phyloP scores from a whole-genome alignment of 2,888 invertebrate genomes.

The Dyspetes luteomarginatus region DNA sequence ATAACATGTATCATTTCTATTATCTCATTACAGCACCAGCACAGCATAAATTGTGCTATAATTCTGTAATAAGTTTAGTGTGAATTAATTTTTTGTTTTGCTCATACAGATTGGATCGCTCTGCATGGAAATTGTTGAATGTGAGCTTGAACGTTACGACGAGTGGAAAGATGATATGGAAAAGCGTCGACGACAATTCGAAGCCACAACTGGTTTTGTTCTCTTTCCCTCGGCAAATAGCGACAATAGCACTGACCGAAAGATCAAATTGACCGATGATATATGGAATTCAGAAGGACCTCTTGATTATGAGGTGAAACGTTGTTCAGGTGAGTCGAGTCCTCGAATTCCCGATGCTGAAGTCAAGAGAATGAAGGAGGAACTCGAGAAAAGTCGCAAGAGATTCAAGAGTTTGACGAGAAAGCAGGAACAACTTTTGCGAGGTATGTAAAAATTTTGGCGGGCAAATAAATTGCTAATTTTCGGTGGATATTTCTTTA shows the following conservation, averaged over 20 bases:
- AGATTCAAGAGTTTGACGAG: conserved; percentile 92
- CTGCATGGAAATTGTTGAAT: conserved; percentile 98
- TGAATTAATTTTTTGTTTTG: conserved; percentile 28
- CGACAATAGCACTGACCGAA: conserved; percentile 77
- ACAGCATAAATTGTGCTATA: too few relatives aligned
- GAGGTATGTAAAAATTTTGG: conserved; percentile 83
- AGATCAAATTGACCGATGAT: conserved; percentile 78
- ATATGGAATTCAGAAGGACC: conserved; percentile 80
- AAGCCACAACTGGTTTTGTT: conserved; percentile 81
- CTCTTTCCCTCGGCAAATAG: conserved; percentile 75
- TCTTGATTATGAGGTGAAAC: conserved; percentile 79
- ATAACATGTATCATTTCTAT: conserved; percentile 3
- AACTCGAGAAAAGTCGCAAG: conserved; percentile 90
- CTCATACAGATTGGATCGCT: conserved; percentile 93
- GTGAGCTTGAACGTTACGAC: conserved; percentile 96
- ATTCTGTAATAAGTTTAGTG: too few relatives aligned
- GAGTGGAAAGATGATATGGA: conserved; percentile 93
- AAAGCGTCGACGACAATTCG: conserved; percentile 84
- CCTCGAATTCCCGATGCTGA: conserved; percentile 75
- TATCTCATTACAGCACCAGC: too few relatives aligned
- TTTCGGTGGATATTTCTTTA: neutral
- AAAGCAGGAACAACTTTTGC: conserved; percentile 96
- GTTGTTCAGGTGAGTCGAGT: conserved; percentile 74
- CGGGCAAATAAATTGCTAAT: neutral
- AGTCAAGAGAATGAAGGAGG: conserved; percentile 86